phyloP scores from a whole-genome alignment of 2,113 vertebrate species.

The Trichomycterus rosablanca region DNA sequence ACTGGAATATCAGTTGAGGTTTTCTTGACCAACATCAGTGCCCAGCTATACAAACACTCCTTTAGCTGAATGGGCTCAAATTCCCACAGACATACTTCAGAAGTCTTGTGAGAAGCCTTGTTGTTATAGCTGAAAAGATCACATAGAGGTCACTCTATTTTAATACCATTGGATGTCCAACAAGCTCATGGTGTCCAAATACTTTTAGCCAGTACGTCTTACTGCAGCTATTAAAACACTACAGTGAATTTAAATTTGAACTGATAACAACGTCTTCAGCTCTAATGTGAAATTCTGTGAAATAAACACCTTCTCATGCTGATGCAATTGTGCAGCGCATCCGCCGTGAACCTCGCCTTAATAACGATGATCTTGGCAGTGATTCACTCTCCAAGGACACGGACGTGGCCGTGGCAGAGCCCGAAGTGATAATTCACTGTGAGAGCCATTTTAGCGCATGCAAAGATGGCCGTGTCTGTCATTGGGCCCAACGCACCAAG shows the following conservation, averaged over 20 bases:
- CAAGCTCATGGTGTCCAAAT: too few species aligned
- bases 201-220: too few species aligned
- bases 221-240: too few species aligned
- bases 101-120: too few species aligned
- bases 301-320: conserved; percentile 18
- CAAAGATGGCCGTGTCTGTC: conserved; percentile 66
- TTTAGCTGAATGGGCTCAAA: too few species aligned
- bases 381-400: conserved; percentile 48
- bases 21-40: too few species aligned
- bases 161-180: too few species aligned
- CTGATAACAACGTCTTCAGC: conserved; percentile 7
- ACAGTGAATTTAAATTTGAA: not conserved
- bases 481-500: conserved; percentile 70
- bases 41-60: too few species aligned
- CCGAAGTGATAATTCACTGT: conserved; percentile 69
- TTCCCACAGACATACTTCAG: too few species aligned
- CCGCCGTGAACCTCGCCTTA: conserved; percentile 18
- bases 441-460: conserved; percentile 66
- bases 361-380: conserved; percentile 42
- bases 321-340: not conserved
- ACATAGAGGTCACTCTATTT: too few species aligned
- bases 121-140: too few species aligned
- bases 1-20: too few species aligned
- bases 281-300: not conserved
- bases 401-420: conserved; percentile 49